Evolutionary conservation across 53 echinoderm and acorn worm species (phyloP).

Genomic region (Pentamera pediparva): DNA sequence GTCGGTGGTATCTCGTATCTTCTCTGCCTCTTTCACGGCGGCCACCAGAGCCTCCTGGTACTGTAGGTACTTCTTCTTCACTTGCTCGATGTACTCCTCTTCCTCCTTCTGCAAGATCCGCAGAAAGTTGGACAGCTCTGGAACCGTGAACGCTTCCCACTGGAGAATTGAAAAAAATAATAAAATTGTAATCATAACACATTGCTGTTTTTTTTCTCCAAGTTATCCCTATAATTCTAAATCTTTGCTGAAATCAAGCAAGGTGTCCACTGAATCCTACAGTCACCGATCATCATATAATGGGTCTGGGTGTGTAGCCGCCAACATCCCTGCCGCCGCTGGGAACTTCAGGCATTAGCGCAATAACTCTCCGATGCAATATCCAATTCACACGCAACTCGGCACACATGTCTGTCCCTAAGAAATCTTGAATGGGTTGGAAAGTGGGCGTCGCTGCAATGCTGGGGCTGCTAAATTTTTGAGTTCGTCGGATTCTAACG

Average conservation of each 20-base stretch:
- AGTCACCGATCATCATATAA: neutral
- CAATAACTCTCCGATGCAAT: too few relatives aligned
- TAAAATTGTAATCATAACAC: neutral
- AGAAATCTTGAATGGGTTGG: too few relatives aligned
- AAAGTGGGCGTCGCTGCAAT: too few relatives aligned
- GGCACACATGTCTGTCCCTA: too few relatives aligned
- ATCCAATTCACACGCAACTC: too few relatives aligned
- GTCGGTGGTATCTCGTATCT: neutral
- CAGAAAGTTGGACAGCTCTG: slow-evolving; percentile 84
- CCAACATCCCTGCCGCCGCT: too few relatives aligned
- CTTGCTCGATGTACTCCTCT: slow-evolving; percentile 79
- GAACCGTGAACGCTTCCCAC: slow-evolving; percentile 89
- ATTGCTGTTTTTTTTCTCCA: too few relatives aligned
- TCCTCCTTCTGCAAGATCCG: slow-evolving; percentile 87
- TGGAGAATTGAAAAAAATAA: slow-evolving; percentile 27
- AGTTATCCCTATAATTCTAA: too few relatives aligned
- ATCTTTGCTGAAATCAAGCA: neutral
- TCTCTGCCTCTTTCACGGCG: slow-evolving; percentile 43
- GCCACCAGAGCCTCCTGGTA: slow-evolving; percentile 62
- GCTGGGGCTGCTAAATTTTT: too few relatives aligned
- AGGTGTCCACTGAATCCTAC: neutral
- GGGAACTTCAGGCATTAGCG: too few relatives aligned
- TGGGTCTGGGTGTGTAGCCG: neutral
- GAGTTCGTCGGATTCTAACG: too few relatives aligned
- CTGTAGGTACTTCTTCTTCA: slow-evolving; percentile 65